Percentiles rank a stretch among this genome's conserved stretches.
These are phyloP conservation scores for Poecilia wingei DNA, from an alignment of 2,797 vertebrate genomes.

Conservation along the genomic window DNA sequence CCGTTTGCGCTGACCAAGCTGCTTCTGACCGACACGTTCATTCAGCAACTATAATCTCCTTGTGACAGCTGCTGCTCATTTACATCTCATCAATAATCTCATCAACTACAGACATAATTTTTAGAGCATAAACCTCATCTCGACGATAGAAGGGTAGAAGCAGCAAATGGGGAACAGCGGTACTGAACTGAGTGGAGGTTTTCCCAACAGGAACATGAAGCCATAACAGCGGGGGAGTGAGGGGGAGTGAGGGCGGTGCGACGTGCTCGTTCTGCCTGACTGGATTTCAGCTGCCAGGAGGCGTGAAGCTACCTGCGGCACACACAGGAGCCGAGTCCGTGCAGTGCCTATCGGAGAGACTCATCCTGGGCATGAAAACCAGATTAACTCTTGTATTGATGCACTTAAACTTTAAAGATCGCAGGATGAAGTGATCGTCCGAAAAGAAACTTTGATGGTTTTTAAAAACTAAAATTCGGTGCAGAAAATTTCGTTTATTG, in stretches of 20 bases:
- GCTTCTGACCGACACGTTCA: constrained; percentile 29
- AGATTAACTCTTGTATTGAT: not conserved
- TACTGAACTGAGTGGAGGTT: constrained; percentile 21
- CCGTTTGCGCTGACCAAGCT: constrained; percentile 30
- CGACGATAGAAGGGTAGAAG: not conserved
- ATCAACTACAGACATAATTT: not conserved
- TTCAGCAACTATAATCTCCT: constrained; percentile 17
- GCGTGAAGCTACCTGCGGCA: constrained; percentile 26
- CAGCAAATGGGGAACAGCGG: not conserved
- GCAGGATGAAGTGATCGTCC: not conserved
- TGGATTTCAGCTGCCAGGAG: constrained; percentile 48
- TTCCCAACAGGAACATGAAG: constrained; percentile 39
- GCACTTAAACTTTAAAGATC: not conserved
- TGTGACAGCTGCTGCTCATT: constrained; percentile 22
- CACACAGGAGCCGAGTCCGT: not conserved
- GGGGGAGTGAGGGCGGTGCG: not conserved
- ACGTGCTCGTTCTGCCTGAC: constrained; percentile 28
- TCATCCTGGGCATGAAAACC: not conserved
- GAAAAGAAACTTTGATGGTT: not conserved
- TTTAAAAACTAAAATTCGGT: not conserved
- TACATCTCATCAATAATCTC: constrained; percentile 12
- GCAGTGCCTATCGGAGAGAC: not conserved
- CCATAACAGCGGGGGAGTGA: constrained; percentile 7
- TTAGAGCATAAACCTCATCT: not conserved
- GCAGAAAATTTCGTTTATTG: not conserved